Evolutionary conservation across 2,888 invertebrate genomes (phyloP), one percentile per base, ranked within the genome.

Genomic region (Geophilus truncorum): DNA sequence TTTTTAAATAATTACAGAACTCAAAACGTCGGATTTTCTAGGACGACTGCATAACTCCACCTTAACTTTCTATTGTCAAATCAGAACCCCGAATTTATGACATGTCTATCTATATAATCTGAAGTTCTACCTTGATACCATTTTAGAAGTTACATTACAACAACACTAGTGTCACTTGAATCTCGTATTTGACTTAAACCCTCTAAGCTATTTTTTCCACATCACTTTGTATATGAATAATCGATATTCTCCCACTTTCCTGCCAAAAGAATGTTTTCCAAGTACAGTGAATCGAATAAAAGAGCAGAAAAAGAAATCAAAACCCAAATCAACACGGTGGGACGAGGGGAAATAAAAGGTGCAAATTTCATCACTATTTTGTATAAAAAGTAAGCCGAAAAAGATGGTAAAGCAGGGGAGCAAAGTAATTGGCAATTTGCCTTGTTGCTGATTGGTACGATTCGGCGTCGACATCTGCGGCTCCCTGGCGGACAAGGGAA

Each of bases 391-490:
- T 62, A 21, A 62, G 21, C 18, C 57, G 57, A 62, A 62, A 62
- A 62, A 62, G 57, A 62, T 62, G 57, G 57, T 7, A 62, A 62
- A 62, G 21, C 21, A 62, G 57, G 57, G 57, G 57, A 23, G 21
- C 57, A 62, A 23, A 62, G 57, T 62, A 62, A 62, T 62, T 62
- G 57, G 57, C 57, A 62, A 62, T 62, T 62, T 62, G 57, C 57
- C 57, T 62, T 62, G 57, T 62, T 62, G 57, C 57, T 62, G 57
- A 62, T 62, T 62, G 57, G 57, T 62, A 62, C 57, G 57, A 62
- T 62, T 62, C 57, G 57, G 57, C 57, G 57, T 62, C 57, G 57
- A 62, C 57, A 62, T 62, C 57, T 62, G 57, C 57, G 57, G 57
- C 18, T 62, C 57, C 57, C 57, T 62, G 57, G 57, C 57, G 57